phyloP scores from a whole-genome alignment of 2,797 vertebrate species.

The Sebastes taczanowskii region DNA sequence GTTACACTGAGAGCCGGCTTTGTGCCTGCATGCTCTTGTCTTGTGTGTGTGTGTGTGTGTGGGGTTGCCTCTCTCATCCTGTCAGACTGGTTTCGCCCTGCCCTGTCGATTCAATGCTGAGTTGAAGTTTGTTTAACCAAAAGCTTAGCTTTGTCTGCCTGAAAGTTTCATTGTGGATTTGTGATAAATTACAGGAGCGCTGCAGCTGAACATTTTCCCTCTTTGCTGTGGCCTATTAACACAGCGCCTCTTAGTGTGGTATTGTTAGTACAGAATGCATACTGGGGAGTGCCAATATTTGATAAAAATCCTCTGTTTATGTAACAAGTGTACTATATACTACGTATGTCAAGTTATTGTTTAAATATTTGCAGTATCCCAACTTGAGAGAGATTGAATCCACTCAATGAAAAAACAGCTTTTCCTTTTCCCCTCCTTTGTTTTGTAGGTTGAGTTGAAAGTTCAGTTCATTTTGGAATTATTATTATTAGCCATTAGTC shows the following conservation, averaged over 20 bases:
- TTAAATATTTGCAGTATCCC: too few relatives aligned
- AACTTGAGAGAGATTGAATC: too few relatives aligned
- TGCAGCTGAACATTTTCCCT: neutral
- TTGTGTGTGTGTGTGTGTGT: neutral
- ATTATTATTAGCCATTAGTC: too few relatives aligned
- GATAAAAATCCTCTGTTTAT: neutral
- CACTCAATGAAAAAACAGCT: too few relatives aligned
- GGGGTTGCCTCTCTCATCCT: neutral
- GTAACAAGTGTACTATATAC: too few relatives aligned
- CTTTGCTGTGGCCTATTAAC: neutral
- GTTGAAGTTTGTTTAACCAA: slow-evolving; percentile 56
- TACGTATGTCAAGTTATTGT: too few relatives aligned
- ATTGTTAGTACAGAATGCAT: neutral
- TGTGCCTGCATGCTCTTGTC: neutral
- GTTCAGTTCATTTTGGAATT: too few relatives aligned
- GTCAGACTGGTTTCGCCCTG: slow-evolving; percentile 59
- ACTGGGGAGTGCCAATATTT: neutral
- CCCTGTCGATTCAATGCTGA: slow-evolving; percentile 11
- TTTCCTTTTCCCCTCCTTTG: too few relatives aligned
- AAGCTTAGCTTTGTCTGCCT: slow-evolving; percentile 31
- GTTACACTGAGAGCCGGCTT: neutral
- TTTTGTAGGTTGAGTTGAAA: too few relatives aligned
- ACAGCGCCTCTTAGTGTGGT: neutral
- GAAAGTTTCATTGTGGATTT: neutral
- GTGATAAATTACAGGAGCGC: neutral